These are phyloP conservation scores for Megatriorchis doriae DNA, from an alignment of 2,113 vertebrate species.

Conservation along the genomic window DNA sequence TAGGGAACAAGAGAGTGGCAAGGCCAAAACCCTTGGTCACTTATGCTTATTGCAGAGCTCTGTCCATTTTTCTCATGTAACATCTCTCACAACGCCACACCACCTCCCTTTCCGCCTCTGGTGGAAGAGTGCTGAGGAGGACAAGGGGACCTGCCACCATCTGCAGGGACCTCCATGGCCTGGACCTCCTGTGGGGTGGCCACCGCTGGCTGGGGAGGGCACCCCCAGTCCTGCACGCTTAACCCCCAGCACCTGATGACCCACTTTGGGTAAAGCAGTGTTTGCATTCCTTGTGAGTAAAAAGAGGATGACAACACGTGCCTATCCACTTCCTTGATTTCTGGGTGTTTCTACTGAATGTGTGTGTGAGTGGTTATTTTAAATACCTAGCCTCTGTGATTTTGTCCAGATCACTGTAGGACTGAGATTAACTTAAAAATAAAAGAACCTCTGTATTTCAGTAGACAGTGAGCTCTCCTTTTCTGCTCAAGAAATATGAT, in stretches of 20 bases:
- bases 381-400: not conserved
- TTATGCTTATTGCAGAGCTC: not conserved
- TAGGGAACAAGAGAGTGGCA: not conserved
- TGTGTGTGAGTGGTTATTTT: not conserved
- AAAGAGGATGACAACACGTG: not conserved
- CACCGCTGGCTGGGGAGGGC: accelerated
- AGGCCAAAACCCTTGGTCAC: not conserved
- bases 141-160: not conserved
- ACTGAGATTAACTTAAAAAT: not conserved
- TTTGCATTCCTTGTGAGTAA: not conserved
- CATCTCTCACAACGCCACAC: not conserved
- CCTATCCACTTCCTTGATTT: not conserved
- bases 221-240: accelerated
- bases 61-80: not conserved
- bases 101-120: not conserved
- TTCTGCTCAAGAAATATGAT: not conserved
- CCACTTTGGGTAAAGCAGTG: not conserved
- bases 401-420: not conserved
- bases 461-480: not conserved
- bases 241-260: not conserved
- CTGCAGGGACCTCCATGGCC: not conserved
- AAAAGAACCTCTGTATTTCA: not conserved
- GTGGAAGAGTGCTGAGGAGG: not conserved
- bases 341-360: not conserved
- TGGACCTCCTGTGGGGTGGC: accelerated